These are phyloP conservation scores for Mergus octosetaceus DNA, from an alignment of 2,797 vertebrate species.

Conservation along the genomic window DNA sequence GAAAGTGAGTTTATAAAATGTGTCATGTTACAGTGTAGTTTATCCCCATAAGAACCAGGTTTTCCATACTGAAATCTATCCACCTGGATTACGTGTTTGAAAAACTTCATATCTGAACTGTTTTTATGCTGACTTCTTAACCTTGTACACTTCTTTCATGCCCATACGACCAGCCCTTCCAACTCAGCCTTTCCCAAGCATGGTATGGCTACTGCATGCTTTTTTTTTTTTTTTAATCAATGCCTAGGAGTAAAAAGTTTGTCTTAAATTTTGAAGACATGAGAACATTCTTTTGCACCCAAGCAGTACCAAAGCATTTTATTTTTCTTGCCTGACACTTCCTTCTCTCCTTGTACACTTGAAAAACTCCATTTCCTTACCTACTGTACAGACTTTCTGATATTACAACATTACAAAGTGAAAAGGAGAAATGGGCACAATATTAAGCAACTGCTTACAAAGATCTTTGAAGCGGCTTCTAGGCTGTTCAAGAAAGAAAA, in stretches of 20 bases:
- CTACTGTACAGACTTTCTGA: neutral
- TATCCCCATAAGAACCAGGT: neutral
- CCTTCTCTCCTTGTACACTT: neutral
- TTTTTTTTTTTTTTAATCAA: constrained; percentile 49
- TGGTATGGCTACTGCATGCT: neutral
- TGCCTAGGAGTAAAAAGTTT: neutral
- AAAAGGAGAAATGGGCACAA: neutral
- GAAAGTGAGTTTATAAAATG: constrained; percentile 21
- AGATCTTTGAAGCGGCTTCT: constrained; percentile 2
- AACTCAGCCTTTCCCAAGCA: constrained; percentile 33
- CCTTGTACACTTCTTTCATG: constrained; percentile 31
- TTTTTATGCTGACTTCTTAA: constrained; percentile 48
- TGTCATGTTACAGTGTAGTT: neutral
- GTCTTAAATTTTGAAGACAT: neutral
- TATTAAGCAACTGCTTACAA: neutral
- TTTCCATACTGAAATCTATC: constrained; percentile 41
- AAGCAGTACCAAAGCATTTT: neutral
- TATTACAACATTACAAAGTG: neutral
- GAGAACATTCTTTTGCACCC: neutral
- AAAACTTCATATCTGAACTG: constrained; percentile 19
- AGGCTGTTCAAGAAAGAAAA: neutral
- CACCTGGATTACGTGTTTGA: constrained; percentile 1
- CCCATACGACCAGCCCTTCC: neutral
- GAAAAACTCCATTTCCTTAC: neutral
- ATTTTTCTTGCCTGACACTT: neutral